Conservation (phyloP, 2,797 vertebrate genomes). For the Lacerta bilineata region DNA sequence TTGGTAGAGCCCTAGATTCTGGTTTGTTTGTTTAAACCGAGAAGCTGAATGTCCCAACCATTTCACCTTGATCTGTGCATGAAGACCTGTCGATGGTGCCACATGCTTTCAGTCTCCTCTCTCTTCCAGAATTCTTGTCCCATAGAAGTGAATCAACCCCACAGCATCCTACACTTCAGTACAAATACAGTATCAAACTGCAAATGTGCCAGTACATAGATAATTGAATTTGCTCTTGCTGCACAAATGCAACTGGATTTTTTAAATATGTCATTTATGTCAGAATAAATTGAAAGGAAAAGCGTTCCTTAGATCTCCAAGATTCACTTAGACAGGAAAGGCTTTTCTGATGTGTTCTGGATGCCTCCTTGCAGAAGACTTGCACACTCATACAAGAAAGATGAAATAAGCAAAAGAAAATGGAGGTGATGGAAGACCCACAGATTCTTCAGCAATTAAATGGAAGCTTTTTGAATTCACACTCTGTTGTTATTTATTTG, state of each 20-base stretch:
- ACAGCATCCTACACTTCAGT: neutral
- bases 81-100: too few species aligned
- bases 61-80: too few species aligned
- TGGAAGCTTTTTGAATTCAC: neutral
- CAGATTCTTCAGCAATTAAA: neutral
- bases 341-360: neutral
- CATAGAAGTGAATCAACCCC: too few species aligned
- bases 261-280: neutral
- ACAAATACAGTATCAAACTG: neutral
- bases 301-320: neutral
- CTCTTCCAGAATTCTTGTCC: too few species aligned
- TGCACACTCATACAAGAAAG: neutral
- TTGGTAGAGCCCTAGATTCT: too few species aligned
- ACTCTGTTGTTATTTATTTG: neutral
- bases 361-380: neutral
- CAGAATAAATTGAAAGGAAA: neutral
- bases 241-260: neutral
- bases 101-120: too few species aligned
- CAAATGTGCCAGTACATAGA: neutral
- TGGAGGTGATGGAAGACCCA: neutral
- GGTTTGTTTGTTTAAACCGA: too few species aligned
- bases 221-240: neutral
- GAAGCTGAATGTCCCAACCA: too few species aligned
- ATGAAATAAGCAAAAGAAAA: too few species aligned
- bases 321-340: neutral